Percentiles rank a stretch among this genome's conserved stretches.
Evolutionary conservation across 2,888 invertebrate genomes (phyloP).

Genomic region (Acleris holmiana): DNA sequence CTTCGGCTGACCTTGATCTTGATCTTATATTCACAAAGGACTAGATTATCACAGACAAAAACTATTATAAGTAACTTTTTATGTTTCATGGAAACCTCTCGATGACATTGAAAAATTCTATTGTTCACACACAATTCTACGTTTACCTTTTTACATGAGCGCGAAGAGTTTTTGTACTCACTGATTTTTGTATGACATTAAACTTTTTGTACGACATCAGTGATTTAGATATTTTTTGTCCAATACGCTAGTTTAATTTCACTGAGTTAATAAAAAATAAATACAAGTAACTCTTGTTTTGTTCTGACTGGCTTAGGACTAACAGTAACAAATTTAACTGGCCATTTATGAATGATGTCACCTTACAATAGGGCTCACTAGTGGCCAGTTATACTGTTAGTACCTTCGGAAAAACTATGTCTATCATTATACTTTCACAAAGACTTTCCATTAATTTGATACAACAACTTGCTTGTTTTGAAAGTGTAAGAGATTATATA

Average conservation of each 20-base stretch:
- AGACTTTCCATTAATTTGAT: slow-evolving; percentile 19
- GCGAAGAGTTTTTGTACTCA: slow-evolving; percentile 33
- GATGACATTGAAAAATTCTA: slow-evolving; percentile 48
- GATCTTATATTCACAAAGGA: slow-evolving; percentile 20
- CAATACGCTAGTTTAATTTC: slow-evolving; percentile 16
- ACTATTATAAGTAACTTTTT: slow-evolving; percentile 52
- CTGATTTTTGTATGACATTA: slow-evolving; percentile 37
- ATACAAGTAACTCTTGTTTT: background rate
- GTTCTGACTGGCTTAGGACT: too few relatives aligned
- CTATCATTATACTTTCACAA: slow-evolving; percentile 1
- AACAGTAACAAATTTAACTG: too few relatives aligned
- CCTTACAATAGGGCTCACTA: too few relatives aligned
- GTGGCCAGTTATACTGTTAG: background rate
- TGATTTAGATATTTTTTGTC: slow-evolving; percentile 8
- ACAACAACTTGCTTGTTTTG: slow-evolving; percentile 3
- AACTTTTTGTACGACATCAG: slow-evolving; percentile 27
- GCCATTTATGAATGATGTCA: too few relatives aligned
- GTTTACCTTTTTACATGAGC: slow-evolving; percentile 30
- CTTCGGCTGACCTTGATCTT: slow-evolving; percentile 30
- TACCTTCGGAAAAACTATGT: background rate
- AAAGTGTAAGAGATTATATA: background rate
- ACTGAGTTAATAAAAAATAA: background rate
- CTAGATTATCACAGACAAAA: slow-evolving; percentile 35
- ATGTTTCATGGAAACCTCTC: slow-evolving; percentile 51
- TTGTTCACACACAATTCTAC: slow-evolving; percentile 32